Conservation (phyloP, 2,888 invertebrate genomes). For the Cinara cedri region DNA sequence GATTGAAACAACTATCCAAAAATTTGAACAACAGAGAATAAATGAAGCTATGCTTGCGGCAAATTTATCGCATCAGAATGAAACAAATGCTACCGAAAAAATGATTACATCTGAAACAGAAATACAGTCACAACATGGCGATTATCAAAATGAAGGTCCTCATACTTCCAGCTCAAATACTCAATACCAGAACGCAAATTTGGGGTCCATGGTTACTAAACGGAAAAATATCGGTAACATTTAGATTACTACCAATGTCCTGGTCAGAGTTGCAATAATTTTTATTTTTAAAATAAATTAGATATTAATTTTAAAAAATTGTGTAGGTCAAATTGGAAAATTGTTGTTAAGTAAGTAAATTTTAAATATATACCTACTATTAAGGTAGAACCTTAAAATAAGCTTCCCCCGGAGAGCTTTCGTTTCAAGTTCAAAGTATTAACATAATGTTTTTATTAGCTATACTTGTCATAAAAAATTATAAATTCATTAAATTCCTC, state of each 20-base stretch:
- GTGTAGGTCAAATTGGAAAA: background rate
- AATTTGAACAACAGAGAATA: slow-evolving; percentile 57
- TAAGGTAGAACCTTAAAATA: slow-evolving; percentile 13
- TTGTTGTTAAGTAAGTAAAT: slow-evolving; percentile 18
- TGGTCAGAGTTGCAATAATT: slow-evolving; percentile 54
- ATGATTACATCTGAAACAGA: slow-evolving; percentile 54
- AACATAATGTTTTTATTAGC: slow-evolving; percentile 55
- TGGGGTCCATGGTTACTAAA: slow-evolving; percentile 55
- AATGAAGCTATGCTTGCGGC: slow-evolving; percentile 55
- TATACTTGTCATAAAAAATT: slow-evolving; percentile 52
- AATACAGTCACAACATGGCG: slow-evolving; percentile 44
- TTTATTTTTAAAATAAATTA: slow-evolving; percentile 18
- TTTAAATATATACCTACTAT: background rate
- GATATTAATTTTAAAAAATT: background rate
- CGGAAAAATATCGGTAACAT: slow-evolving; percentile 55
- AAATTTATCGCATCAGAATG: slow-evolving; percentile 57
- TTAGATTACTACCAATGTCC: slow-evolving; percentile 51
- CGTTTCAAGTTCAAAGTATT: slow-evolving; percentile 54
- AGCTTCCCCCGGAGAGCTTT: slow-evolving; percentile 36
- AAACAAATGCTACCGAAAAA: slow-evolving; percentile 58
- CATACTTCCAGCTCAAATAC: slow-evolving; percentile 50
- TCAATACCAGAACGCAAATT: slow-evolving; percentile 53
- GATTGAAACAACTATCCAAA: no score
- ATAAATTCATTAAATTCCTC: slow-evolving; percentile 50
- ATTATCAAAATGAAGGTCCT: slow-evolving; percentile 40